These are phyloP conservation scores for Salminus brasiliensis DNA, from an alignment of 2,113 vertebrate genomes.

Conservation along the genomic window DNA sequence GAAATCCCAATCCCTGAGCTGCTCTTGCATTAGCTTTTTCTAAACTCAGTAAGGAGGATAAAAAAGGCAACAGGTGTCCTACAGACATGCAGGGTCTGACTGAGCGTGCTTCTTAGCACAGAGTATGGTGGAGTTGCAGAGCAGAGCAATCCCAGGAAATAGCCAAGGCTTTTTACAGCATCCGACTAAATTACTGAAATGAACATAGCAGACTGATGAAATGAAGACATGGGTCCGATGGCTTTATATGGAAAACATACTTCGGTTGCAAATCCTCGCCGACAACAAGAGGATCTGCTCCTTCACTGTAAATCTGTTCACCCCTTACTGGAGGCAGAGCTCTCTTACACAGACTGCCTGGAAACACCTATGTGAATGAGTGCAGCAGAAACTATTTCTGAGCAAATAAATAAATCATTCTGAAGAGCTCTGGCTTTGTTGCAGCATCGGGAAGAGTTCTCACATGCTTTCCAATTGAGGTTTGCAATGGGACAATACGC, in stretches of 20 bases:
- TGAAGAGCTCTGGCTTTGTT: constrained; percentile 44
- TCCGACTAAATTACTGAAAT: constrained; percentile 26
- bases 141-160: constrained; percentile 18
- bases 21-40: not conserved
- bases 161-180: no score
- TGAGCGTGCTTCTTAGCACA: not conserved
- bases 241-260: constrained; percentile 57
- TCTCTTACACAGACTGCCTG: constrained; percentile 45
- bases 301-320: constrained; percentile 30
- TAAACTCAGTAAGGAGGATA: not conserved
- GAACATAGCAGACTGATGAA: constrained; percentile 20
- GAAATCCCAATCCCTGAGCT: no score
- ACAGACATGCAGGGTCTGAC: constrained; percentile 18
- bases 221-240: constrained; percentile 33
- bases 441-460: constrained; percentile 58
- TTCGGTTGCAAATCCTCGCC: constrained; percentile 43
- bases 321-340: constrained; percentile 38
- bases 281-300: constrained; percentile 10
- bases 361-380: constrained; percentile 52
- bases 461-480: constrained; percentile 64
- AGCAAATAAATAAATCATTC: constrained; percentile 61
- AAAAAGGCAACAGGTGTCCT: constrained; percentile 36
- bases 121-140: not conserved
- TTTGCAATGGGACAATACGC: constrained; percentile 54
- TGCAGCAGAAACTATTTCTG: constrained; percentile 54